Evolutionary conservation across 2,797 vertebrate genomes (phyloP).

Genomic region (Pempheris klunzingeri): DNA sequence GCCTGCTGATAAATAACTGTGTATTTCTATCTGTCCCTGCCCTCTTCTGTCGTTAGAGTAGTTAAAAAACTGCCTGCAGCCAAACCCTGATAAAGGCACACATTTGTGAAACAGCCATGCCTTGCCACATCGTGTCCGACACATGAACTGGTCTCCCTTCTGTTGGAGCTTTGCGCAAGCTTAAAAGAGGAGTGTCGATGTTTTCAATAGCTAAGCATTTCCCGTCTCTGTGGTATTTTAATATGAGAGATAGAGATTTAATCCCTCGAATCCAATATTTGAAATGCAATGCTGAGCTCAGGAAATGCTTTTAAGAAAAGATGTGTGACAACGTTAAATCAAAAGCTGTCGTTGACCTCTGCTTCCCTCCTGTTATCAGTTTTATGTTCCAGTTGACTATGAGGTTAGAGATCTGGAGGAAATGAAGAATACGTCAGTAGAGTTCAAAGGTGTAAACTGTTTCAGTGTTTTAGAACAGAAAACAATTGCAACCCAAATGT

Average conservation of each 20-base stretch:
- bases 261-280: conserved; percentile 32
- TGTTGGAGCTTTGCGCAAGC: conserved; percentile 45
- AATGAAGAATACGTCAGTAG: conserved; percentile 41
- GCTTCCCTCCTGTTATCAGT: conserved; percentile 24
- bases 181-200: conserved; percentile 29
- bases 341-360: conserved; percentile 18
- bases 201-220: conserved; percentile 35
- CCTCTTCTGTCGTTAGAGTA: conserved; percentile 48
- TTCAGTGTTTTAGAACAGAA: conserved; percentile 60
- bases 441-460: conserved; percentile 54
- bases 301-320: conserved; percentile 26
- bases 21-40: conserved; percentile 45
- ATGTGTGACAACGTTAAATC: conserved; percentile 19
- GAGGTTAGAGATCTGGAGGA: conserved; percentile 51
- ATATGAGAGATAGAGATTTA: conserved; percentile 31
- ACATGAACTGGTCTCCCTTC: conserved; percentile 43
- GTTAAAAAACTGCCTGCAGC: conserved; percentile 70
- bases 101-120: conserved; percentile 75
- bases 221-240: conserved; percentile 2
- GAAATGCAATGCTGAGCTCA: conserved; percentile 36
- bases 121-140: conserved; percentile 39
- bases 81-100: conserved; percentile 83
- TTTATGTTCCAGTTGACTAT: conserved; percentile 46
- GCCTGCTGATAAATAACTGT: conserved; percentile 67
- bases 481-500: conserved; percentile 55